Base-by-base conservation (phyloP, 2,113 vertebrate genomes). In the Hoplias malabaricus region DNA sequence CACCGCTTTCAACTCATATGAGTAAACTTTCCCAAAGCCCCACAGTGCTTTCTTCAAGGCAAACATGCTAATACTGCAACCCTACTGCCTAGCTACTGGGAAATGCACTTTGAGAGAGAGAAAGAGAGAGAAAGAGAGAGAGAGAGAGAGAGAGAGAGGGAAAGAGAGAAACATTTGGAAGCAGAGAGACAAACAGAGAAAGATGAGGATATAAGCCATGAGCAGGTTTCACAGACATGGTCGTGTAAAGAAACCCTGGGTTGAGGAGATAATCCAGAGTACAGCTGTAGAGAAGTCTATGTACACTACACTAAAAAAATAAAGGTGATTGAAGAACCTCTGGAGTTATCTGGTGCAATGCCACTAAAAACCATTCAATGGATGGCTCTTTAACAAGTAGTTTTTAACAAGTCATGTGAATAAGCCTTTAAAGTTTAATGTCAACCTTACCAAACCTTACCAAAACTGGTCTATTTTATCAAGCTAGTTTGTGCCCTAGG, bases 21-120 rank as follows among this genome's bases (percentile, higher is more conserved):
- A 85, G 83, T 79, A 84, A 84, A 87, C 84, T 83, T 81, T 80
- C 63, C 73, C 69, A 73, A 83, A 85, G 83, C 84, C 85, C 84
- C 84, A 83, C 81, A 80, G 79, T 79, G 74, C 75, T 73, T 82
- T 75, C 75, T 77, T 77, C 77, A 79, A 79, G 77, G 77, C 65
- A 76, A 78, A 83, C 82, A 85, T 84, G 82, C 80, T 82, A 85
- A 80, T 75, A 68, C 69, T 50, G 48, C 59, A 27, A 75, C 74
- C 54, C 68, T 34, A 84, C 82, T 74, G 82, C 82, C 81, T 79
- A 82, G 84, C 82, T 85, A 83, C 82, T 82, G 82, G 82, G 77
- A 84, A 84, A 83, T 79, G 65, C 57, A 67, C 42, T 83, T 73
- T 74, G 40, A 74, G 36, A 78, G 77, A n/a, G n/a, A n/a, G n/a